phyloP scores from a whole-genome alignment of 2,888 invertebrate species.

The Scaptomyza polygonia region DNA sequence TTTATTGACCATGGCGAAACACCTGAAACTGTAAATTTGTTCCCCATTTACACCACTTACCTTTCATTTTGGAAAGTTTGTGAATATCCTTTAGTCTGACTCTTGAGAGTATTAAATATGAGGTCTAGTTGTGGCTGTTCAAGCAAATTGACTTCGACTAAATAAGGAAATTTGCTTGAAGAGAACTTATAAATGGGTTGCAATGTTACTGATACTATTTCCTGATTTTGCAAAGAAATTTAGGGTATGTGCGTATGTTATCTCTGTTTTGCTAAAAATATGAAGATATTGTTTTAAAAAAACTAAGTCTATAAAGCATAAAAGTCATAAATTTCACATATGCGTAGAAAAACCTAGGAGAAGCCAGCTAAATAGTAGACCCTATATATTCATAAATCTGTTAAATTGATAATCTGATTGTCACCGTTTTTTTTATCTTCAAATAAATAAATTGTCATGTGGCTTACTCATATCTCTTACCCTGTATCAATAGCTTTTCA shows the following conservation, averaged over 20 bases:
- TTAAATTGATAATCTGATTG: conserved; percentile 43
- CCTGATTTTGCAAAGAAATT: conserved; percentile 49
- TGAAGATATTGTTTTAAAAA: conserved; percentile 25
- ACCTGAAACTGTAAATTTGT: conserved; percentile 1
- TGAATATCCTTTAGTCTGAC: conserved; percentile 25
- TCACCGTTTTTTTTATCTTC: conserved; percentile 14
- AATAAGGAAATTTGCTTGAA: conserved; percentile 43
- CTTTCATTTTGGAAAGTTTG: conserved; percentile 35
- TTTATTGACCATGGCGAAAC: neutral
- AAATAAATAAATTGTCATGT: conserved; percentile 14
- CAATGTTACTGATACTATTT: conserved; percentile 46
- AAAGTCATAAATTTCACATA: neutral
- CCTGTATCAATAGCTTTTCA: neutral
- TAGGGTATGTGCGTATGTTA: conserved; percentile 58
- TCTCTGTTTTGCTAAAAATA: conserved; percentile 46
- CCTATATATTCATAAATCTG: conserved; percentile 35
- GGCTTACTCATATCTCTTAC: conserved; percentile 2
- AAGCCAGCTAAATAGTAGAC: conserved; percentile 6
- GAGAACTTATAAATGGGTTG: conserved; percentile 60
- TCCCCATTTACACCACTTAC: conserved; percentile 20
- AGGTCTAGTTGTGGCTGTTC: conserved; percentile 22
- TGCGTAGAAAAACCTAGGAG: neutral
- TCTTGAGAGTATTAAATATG: conserved; percentile 4
- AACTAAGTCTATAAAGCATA: neutral
- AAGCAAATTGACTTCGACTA: conserved; percentile 46